Conservation (phyloP, 2,113 vertebrate genomes). For the Orycteropus afer region DNA sequence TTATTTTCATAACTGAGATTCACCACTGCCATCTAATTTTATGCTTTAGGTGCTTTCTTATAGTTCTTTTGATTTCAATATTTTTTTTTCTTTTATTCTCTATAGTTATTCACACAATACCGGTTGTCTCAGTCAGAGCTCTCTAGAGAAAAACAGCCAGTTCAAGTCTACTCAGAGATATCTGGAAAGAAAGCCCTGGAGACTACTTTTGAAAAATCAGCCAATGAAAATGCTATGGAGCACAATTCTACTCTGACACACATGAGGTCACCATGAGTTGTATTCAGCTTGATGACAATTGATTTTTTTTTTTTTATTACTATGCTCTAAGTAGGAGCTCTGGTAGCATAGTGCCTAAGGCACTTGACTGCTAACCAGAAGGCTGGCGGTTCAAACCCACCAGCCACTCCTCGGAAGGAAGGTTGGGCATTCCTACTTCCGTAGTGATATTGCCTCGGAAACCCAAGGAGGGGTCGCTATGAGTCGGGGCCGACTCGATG, state of each 20-base stretch:
- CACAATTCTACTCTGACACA: neutral
- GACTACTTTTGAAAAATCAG: neutral
- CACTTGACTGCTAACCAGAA: too few relatives aligned
- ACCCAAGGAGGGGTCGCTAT: too few relatives aligned
- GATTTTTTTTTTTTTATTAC: neutral
- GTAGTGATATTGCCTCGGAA: too few relatives aligned
- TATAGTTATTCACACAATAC: neutral
- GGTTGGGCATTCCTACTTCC: too few relatives aligned
- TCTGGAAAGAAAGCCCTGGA: neutral
- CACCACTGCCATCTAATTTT: neutral
- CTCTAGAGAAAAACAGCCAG: neutral
- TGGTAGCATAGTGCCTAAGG: too few relatives aligned
- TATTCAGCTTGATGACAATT: neutral
- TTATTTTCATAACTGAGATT: neutral
- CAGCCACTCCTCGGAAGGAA: too few relatives aligned
- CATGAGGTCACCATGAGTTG: neutral
- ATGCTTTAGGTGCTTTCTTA: neutral
- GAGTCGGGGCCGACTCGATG: too few relatives aligned
- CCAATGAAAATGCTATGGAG: neutral
- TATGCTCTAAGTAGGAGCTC: neutral
- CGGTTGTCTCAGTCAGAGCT: neutral
- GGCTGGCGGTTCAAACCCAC: too few relatives aligned
- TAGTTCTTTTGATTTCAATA: neutral
- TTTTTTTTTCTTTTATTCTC: slow-evolving; percentile 5
- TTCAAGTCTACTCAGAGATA: neutral